phyloP scores from a whole-genome alignment of 2,888 invertebrate species.

The Megaustenia siamemsis region DNA sequence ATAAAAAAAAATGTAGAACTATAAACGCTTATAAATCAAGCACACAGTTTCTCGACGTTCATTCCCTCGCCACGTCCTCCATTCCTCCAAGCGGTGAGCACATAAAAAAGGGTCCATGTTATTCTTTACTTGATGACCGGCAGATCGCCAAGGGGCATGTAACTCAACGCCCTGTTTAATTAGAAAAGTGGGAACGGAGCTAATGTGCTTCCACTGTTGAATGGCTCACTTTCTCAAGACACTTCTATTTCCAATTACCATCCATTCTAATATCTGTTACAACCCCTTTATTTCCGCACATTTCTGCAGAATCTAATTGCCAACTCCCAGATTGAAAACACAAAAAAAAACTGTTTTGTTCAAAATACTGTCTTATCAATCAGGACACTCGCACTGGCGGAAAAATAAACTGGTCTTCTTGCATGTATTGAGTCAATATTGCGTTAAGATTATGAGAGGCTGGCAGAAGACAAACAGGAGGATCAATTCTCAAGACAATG shows the following conservation, averaged over 20 bases:
- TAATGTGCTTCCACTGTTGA: neutral
- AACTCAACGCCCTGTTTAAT: conserved; percentile 15
- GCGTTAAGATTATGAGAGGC: too few species aligned
- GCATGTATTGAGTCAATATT: too few species aligned
- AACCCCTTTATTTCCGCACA: neutral
- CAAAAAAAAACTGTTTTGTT: conserved; percentile 10
- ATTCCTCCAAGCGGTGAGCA: neutral
- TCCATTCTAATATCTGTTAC: neutral
- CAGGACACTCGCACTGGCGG: neutral
- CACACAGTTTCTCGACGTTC: too few species aligned
- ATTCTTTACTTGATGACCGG: neutral
- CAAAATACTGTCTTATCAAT: neutral
- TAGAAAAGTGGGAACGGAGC: conserved; percentile 4
- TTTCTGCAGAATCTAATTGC: neutral
- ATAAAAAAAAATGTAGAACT: too few species aligned
- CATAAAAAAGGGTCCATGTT: neutral
- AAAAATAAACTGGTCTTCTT: too few species aligned
- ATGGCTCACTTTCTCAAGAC: neutral
- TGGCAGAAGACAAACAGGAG: too few species aligned
- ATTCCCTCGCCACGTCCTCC: neutral
- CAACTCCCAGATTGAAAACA: neutral
- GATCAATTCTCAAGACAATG: too few species aligned
- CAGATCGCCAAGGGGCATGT: conserved; percentile 1
- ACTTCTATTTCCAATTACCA: neutral
- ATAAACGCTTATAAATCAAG: too few species aligned